A percentile compares a stretch with the other conserved stretches of the same genome.
These are phyloP conservation scores for Plutella xylostella DNA, from an alignment of 2,888 invertebrate species.

Conservation along the genomic window DNA sequence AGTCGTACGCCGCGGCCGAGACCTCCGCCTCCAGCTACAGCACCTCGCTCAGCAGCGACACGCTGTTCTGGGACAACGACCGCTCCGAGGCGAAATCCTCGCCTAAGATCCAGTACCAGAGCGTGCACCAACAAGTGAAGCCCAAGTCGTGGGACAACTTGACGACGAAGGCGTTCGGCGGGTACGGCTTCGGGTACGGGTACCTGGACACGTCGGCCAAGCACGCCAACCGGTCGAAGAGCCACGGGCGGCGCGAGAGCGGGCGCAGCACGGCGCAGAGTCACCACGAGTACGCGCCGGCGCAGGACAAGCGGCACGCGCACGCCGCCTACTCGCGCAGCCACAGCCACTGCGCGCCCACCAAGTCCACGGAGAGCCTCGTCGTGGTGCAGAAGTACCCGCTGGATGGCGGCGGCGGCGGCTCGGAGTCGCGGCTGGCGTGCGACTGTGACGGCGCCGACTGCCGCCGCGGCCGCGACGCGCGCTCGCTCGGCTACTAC, in stretches of 20 bases:
- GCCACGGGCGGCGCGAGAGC: constrained; percentile 66
- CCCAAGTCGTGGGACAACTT: constrained; percentile 93
- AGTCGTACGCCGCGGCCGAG: constrained; percentile 78
- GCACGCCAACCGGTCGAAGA: constrained; percentile 49
- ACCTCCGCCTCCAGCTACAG: constrained; percentile 85
- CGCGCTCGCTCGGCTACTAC: constrained; percentile 45
- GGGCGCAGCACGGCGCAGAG: constrained; percentile 72
- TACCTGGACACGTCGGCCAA: constrained; percentile 76
- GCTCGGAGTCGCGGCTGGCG: constrained; percentile 76
- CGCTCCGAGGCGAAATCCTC: constrained; percentile 50
- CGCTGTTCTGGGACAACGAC: constrained; percentile 83
- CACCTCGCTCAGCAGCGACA: constrained; percentile 88
- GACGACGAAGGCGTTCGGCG: constrained; percentile 86
- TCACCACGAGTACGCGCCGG: constrained; percentile 60
- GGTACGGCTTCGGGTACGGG: constrained; percentile 89
- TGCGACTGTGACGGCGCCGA: constrained; percentile 75
- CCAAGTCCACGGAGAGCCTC: constrained; percentile 86
- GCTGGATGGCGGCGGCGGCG: constrained; percentile 65
- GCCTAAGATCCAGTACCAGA: constrained; percentile 62
- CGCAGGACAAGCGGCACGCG: constrained; percentile 47
- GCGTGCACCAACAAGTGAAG: constrained; percentile 67
- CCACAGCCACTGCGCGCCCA: constrained; percentile 71
- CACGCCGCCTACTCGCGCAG: constrained; percentile 61
- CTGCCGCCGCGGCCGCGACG: constrained; percentile 29
- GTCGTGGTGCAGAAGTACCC: constrained; percentile 76